Evolutionary conservation across 1,140 invertebrate genomes (phyloP), one percentile per base, ranked within the genome.

Genomic region (Diprion similis): DNA sequence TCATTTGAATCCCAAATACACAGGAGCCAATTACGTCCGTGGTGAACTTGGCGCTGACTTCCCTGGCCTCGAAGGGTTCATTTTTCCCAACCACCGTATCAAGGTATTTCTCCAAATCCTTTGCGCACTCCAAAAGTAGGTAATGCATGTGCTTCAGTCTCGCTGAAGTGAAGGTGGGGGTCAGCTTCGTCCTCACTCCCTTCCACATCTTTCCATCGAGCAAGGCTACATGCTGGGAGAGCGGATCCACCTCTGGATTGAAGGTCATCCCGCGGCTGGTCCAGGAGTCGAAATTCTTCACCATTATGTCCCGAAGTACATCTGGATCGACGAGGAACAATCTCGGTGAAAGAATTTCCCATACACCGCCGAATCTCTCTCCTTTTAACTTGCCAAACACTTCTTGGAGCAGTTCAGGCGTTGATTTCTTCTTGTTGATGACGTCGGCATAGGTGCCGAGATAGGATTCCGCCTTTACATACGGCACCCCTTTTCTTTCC

Each of bases 21-120:
- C 91, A 89, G 37, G 85, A 90, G 0, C 90, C 91, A 18, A 93
- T 91, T 0, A 92, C 89, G 81, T 93, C 92, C 65, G 91, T 92
- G 0, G 91, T 90, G 76, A 89, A 93, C 68, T 89, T 88, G 0
- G 89, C 89, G 66, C 90, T 87, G 1, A 91, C 78, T 45, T 92
- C 89, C 11, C 90, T 89, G 46, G 91, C 85, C 79, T 89, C 89
- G 11, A 89, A 79, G 0, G 82, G 48, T 17, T 84, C 66, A 3
- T 82, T 73, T 6, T 74, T 64, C 15, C 84, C 82, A 1, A 81
- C 78, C 66, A 81, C 80, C 37, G 80, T 71, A 6, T 85, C 75
- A n/a, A 87, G 80, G 73, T 85, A 79, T 17, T 84, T 81, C 11
- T 84, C 82, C 11, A 89, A 83, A 1, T 81, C 82, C 72, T 80